Evolutionary conservation across 2,888 invertebrate genomes (phyloP).

Genomic region (Vannuccia rotundouncinata): DNA sequence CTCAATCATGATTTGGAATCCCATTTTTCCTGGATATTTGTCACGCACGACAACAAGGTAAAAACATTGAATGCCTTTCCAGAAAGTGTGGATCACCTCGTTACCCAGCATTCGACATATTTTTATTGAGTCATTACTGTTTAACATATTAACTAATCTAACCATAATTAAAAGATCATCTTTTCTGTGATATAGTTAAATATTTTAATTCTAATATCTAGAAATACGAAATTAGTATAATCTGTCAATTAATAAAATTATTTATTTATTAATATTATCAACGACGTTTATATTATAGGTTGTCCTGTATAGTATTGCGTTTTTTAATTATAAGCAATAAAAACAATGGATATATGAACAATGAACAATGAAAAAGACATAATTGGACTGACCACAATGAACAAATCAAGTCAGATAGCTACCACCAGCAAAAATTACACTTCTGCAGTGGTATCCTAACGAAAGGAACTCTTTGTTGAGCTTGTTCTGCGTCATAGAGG

Average conservation of each 20-base stretch:
- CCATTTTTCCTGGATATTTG: slow-evolving; percentile 1
- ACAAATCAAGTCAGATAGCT: too few relatives aligned
- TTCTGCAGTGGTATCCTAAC: too few relatives aligned
- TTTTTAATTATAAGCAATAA: too few relatives aligned
- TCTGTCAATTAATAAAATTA: not conserved
- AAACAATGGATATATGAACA: too few relatives aligned
- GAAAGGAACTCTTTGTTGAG: too few relatives aligned
- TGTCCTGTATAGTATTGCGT: too few relatives aligned
- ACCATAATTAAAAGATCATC: not conserved
- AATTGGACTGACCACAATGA: too few relatives aligned
- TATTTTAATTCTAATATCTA: not conserved
- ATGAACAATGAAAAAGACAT: too few relatives aligned
- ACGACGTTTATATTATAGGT: too few relatives aligned
- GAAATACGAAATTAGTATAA: not conserved
- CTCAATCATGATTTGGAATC: slow-evolving; percentile 17
- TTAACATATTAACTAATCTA: not conserved
- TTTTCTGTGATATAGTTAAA: slow-evolving; percentile 7
- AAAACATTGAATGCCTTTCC: slow-evolving; percentile 14
- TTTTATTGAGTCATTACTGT: not conserved
- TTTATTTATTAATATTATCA: too few relatives aligned
- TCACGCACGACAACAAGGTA: slow-evolving; percentile 16
- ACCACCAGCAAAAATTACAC: too few relatives aligned
- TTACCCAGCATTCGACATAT: slow-evolving; percentile 9
- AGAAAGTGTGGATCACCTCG: slow-evolving; percentile 11
- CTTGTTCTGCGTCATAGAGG: too few relatives aligned